These are phyloP conservation scores for Barbus barbus DNA, from an alignment of 2,113 vertebrate genomes.

Conservation along the genomic window DNA sequence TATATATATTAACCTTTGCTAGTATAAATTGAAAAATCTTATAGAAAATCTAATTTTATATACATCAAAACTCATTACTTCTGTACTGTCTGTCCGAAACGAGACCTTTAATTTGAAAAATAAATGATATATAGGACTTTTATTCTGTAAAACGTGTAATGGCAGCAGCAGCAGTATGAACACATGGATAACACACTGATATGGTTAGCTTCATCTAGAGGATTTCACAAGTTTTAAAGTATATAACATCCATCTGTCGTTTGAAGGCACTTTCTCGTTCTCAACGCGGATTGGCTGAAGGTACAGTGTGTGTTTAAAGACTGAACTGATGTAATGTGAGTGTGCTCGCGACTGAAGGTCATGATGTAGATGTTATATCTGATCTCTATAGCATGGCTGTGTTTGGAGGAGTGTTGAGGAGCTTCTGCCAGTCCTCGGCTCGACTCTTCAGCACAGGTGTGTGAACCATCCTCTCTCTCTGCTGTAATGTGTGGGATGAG, in stretches of 20 bases:
- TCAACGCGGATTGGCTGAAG: neutral
- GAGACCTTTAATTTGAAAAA: constrained; percentile 8
- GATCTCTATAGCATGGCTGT: constrained; percentile 19
- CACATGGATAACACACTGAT: neutral
- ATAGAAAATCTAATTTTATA: too few relatives aligned
- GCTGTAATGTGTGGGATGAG: too few relatives aligned
- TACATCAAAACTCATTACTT: neutral
- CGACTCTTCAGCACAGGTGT: constrained; percentile 49
- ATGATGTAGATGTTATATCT: neutral
- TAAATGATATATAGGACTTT: too few relatives aligned
- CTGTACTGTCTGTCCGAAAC: neutral
- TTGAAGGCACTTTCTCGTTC: neutral
- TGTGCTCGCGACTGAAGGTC: constrained; percentile 3
- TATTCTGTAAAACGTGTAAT: neutral
- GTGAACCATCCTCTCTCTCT: too few relatives aligned
- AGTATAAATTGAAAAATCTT: neutral
- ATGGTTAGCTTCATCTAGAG: neutral
- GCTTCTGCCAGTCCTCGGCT: neutral
- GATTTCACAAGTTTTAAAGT: neutral
- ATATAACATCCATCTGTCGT: neutral
- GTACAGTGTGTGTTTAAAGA: too few relatives aligned
- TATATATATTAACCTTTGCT: too few relatives aligned
- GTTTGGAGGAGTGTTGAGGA: constrained; percentile 32
- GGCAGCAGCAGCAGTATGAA: neutral
- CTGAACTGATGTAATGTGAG: too few relatives aligned